Evolutionary conservation across 2,113 vertebrate species (phyloP), one percentile per base, ranked within the genome.

Genomic region (Falcunculus frontatus): DNA sequence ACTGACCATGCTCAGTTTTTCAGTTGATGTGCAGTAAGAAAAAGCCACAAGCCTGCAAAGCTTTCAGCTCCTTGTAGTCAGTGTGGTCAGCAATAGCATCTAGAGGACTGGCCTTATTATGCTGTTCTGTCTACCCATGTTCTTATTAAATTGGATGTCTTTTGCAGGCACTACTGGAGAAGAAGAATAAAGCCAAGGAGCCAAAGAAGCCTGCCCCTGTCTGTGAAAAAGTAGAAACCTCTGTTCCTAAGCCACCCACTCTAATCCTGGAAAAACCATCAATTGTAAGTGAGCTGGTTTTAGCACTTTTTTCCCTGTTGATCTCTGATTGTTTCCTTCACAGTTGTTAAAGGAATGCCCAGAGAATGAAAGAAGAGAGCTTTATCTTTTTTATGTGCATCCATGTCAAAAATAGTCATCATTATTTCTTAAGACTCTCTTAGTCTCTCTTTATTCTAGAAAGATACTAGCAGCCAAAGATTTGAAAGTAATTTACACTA

Each of bases 231-330:
- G 96, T 90, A 44, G 95, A 98, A 86, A 98, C 98, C 59, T 97
- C 98, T 27, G 57, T 95, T 52, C 95, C 97, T 93, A 98, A 97
- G 26, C 98, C 98, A 57, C 96, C 95, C 60, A 99, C 99, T 41
- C 98, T 99, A 65, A 84, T 63, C 49, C 96, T 99, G 92, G 97
- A 98, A 56, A 96, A 89, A 37, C 97, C 98, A 32, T 97, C 98
- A 74, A 95, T 97, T 95, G 99, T 99, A 98, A 95, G 98, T 97
- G 16, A 52, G 33, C 89, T 87, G 17, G 32, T 46, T 80, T 94
- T 77, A 90, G 72, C 88, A 50, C 65, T 23, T 75, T 33, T 65
- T 39, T n/a, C 19, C 46, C 33, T 81, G 6, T 77, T 90, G 63
- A 80, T 86, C 35, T 30, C 13, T 80, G 13, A 20, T 63, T 74